phyloP scores from a whole-genome alignment of 2,113 vertebrate genomes.

The Phoxinus phoxinus region DNA sequence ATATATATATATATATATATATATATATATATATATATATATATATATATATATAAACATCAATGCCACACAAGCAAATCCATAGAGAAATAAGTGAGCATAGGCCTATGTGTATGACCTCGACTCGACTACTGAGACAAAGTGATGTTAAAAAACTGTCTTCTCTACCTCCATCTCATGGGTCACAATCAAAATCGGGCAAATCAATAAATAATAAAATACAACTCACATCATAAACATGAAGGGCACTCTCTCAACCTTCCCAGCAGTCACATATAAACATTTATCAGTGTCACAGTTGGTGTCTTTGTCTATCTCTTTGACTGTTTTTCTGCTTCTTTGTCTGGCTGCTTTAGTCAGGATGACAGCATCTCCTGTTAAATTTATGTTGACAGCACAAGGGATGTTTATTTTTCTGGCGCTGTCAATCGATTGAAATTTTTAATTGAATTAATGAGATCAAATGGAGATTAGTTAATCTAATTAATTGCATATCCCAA shows the following conservation, averaged over 20 bases:
- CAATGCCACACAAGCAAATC: not conserved
- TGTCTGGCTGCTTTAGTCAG: slow-evolving; percentile 4
- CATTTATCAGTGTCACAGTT: slow-evolving; percentile 27
- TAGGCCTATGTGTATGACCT: not conserved
- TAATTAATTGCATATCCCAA: not conserved
- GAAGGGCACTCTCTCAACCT: slow-evolving; percentile 6
- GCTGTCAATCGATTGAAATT: not conserved
- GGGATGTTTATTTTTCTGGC: not conserved
- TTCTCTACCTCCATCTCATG: slow-evolving; percentile 9
- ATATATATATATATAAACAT: too few relatives aligned
- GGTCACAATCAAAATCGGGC: not conserved
- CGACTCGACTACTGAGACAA: slow-evolving; percentile 11
- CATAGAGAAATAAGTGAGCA: not conserved
- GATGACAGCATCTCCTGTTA: slow-evolving; percentile 11
- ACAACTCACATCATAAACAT: not conserved
- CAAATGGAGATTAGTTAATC: slow-evolving; percentile 3
- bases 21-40: too few relatives aligned
- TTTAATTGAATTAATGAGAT: not conserved
- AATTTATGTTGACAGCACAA: slow-evolving; percentile 21
- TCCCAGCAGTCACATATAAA: slow-evolving; percentile 15
- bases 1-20: not conserved
- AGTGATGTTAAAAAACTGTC: slow-evolving; percentile 1
- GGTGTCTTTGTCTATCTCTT: slow-evolving; percentile 4
- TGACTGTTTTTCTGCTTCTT: slow-evolving; percentile 4
- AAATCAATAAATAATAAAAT: slow-evolving; percentile 41